phyloP scores from a whole-genome alignment of 2,797 vertebrate species.

The Sitta carolinensis region DNA sequence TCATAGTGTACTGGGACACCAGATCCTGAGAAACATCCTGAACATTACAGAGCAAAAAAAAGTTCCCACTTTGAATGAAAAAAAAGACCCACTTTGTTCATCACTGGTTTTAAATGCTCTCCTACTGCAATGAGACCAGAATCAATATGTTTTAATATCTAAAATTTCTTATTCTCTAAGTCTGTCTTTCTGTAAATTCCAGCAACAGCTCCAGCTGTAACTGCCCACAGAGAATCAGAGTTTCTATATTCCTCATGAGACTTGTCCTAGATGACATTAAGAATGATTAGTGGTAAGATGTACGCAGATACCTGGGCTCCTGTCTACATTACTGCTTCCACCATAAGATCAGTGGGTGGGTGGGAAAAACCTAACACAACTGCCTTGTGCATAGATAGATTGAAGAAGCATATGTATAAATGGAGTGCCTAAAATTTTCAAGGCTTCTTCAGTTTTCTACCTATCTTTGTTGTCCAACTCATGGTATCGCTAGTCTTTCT shows the following conservation, averaged over 20 bases:
- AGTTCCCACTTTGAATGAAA: background rate
- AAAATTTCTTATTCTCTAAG: background rate
- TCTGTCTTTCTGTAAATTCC: background rate
- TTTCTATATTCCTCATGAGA: background rate
- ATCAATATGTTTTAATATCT: background rate
- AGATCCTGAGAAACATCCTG: background rate
- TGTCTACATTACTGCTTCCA: background rate
- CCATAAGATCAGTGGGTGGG: background rate
- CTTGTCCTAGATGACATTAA: background rate
- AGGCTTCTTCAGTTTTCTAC: background rate
- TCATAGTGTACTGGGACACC: background rate
- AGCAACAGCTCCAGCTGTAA: background rate
- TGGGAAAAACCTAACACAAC: background rate
- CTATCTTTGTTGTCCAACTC: background rate
- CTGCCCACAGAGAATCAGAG: background rate
- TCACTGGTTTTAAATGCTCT: background rate
- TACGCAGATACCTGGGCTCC: background rate
- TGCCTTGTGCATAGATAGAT: background rate
- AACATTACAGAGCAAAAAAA: background rate
- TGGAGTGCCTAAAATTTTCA: background rate
- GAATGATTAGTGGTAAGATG: background rate
- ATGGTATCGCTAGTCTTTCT: constrained; percentile 26
- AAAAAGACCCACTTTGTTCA: background rate
- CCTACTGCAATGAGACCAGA: background rate
- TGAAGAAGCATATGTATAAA: background rate